Evolutionary conservation across 2,113 vertebrate genomes (phyloP).

Genomic region (Seriola quinqueradiata): DNA sequence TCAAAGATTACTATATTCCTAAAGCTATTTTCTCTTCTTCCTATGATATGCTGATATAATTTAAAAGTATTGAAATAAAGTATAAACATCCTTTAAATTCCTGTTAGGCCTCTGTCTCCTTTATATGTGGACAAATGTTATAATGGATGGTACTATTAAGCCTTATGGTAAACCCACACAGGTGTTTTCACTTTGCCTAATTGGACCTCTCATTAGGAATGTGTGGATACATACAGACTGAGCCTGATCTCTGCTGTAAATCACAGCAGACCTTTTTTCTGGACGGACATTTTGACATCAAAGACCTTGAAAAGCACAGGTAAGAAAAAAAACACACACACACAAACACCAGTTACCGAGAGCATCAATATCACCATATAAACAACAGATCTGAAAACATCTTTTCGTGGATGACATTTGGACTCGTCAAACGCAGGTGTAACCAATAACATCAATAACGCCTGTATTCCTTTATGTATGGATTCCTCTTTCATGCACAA

Average conservation of each 20-base stretch:
- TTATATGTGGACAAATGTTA: background rate
- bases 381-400: background rate
- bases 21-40: too few species aligned
- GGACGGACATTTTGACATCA: background rate
- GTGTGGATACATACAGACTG: slow-evolving; percentile 1
- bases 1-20: too few species aligned
- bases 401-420: too few species aligned
- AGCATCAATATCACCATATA: background rate
- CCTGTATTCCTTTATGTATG: background rate
- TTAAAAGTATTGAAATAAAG: too few species aligned
- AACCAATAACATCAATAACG: background rate
- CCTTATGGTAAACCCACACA: background rate
- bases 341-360: background rate
- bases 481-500: background rate
- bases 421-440: background rate
- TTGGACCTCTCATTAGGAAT: slow-evolving; percentile 18
- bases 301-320: background rate
- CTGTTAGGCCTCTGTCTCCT: background rate
- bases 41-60: too few species aligned
- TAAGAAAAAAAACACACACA: background rate
- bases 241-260: background rate
- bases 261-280: background rate
- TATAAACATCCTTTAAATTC: background rate
- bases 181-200: slow-evolving; percentile 9
- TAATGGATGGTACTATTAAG: background rate